Conservation (phyloP, 2,888 invertebrate genomes). For the Netelia inedita region DNA sequence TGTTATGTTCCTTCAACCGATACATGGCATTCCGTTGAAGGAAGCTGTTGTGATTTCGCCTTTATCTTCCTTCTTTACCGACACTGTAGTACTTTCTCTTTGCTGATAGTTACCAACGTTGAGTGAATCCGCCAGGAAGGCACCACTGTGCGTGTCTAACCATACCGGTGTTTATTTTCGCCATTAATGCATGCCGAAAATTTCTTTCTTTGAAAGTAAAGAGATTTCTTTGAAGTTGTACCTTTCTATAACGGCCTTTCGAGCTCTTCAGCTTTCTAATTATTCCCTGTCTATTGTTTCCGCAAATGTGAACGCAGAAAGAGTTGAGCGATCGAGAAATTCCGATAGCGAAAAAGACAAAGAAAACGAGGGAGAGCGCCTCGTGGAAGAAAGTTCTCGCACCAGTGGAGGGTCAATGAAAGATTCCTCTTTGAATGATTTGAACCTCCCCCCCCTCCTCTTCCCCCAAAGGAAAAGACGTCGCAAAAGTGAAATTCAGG, state of each 20-base stretch:
- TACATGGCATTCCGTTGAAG: too few species aligned
- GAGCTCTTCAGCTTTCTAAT: background rate
- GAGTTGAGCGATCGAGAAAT: background rate
- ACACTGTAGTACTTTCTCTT: too few species aligned
- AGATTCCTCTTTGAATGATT: background rate
- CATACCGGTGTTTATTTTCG: background rate
- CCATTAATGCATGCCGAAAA: background rate
- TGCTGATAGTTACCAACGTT: background rate
- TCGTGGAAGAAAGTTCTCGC: background rate
- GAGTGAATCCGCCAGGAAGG: background rate
- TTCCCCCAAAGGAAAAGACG: conserved; percentile 12
- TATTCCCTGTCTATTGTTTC: background rate
- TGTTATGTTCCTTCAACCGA: too few species aligned
- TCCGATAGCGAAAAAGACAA: background rate
- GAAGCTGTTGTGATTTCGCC: too few species aligned
- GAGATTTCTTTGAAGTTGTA: background rate
- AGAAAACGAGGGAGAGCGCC: background rate
- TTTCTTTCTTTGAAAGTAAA: background rate
- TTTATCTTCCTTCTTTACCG: too few species aligned
- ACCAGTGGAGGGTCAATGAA: background rate
- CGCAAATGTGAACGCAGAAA: background rate
- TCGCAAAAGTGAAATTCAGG: conserved; percentile 11
- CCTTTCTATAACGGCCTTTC: background rate
- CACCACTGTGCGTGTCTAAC: background rate
- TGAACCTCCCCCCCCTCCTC: too few species aligned